Conservation (phyloP, 1,140 invertebrate genomes). For the Agrilus planipennis region DNA sequence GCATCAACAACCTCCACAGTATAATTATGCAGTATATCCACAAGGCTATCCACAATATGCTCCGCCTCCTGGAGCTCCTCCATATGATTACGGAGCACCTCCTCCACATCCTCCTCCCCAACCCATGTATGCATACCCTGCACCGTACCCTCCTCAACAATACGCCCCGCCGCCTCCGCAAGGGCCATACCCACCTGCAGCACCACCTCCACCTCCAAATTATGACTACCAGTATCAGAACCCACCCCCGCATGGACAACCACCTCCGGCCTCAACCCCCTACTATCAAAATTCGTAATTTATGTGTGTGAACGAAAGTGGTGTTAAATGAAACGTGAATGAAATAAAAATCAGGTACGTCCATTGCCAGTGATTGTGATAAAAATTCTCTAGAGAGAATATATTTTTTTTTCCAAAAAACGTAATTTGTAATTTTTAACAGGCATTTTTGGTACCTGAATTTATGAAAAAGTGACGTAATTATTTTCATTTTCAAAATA, state of each 20-base stretch:
- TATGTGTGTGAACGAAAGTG: no score
- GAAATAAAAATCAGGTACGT: no score
- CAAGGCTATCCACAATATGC: constrained; percentile 24
- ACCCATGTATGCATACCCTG: constrained; percentile 31
- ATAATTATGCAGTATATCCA: constrained; percentile 21
- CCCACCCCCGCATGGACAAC: background rate
- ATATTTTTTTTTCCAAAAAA: no score
- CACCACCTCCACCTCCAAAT: constrained; percentile 13
- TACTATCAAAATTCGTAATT: constrained; percentile 1
- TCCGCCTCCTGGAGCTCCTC: constrained; percentile 21
- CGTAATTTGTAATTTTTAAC: no score
- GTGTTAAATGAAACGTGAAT: no score
- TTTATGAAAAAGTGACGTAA: no score
- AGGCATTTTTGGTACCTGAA: no score
- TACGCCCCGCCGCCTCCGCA: constrained; percentile 36
- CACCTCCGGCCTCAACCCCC: background rate
- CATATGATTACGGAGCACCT: constrained; percentile 19
- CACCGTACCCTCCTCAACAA: constrained; percentile 38
- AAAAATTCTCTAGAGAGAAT: no score
- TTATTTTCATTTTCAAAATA: no score
- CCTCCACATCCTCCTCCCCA: constrained; percentile 30
- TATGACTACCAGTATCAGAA: constrained; percentile 27
- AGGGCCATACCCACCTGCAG: constrained; percentile 20
- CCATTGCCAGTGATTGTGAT: no score
- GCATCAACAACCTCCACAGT: constrained; percentile 23